Evolutionary conservation across 2,888 invertebrate genomes (phyloP).

Genomic region (Pegoplata infirma): DNA sequence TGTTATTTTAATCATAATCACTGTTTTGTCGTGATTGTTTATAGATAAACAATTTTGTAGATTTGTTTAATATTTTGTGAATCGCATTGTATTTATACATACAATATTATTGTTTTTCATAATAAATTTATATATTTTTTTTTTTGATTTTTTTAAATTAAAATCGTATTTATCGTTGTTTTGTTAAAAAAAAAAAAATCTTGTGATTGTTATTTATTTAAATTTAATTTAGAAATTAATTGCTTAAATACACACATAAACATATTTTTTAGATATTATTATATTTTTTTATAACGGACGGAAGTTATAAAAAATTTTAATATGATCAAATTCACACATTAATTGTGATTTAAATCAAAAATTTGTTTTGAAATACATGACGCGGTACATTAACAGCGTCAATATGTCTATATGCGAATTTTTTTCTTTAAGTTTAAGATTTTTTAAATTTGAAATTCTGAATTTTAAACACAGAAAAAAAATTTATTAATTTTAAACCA

Average conservation of each 20-base stretch:
- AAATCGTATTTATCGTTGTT: slow-evolving; percentile 14
- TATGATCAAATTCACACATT: not conserved
- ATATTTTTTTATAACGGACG: slow-evolving; percentile 22
- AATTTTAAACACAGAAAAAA: too few relatives aligned
- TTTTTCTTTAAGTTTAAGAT: too few relatives aligned
- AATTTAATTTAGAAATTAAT: slow-evolving; percentile 72
- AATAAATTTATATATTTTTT: slow-evolving; percentile 57
- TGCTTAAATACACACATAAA: slow-evolving; percentile 43
- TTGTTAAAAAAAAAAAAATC: slow-evolving; percentile 44
- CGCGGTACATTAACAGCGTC: too few relatives aligned
- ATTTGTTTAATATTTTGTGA: slow-evolving; percentile 9
- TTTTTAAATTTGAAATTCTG: too few relatives aligned
- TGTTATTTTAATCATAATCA: slow-evolving; percentile 46
- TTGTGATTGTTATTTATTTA: slow-evolving; percentile 64
- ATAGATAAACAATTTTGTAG: slow-evolving; percentile 18
- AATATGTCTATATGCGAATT: too few relatives aligned
- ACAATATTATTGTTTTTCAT: slow-evolving; percentile 61
- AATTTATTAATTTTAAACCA: too few relatives aligned
- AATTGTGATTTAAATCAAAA: slow-evolving; percentile 4
- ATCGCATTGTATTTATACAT: slow-evolving; percentile 33
- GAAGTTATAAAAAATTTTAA: slow-evolving; percentile 1
- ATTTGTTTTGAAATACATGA: too few relatives aligned
- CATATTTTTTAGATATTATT: slow-evolving; percentile 20
- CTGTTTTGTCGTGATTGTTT: slow-evolving; percentile 33
- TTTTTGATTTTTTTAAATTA: slow-evolving; percentile 9